phyloP scores from a whole-genome alignment of 2,797 vertebrate species.

The Furcifer pardalis region DNA sequence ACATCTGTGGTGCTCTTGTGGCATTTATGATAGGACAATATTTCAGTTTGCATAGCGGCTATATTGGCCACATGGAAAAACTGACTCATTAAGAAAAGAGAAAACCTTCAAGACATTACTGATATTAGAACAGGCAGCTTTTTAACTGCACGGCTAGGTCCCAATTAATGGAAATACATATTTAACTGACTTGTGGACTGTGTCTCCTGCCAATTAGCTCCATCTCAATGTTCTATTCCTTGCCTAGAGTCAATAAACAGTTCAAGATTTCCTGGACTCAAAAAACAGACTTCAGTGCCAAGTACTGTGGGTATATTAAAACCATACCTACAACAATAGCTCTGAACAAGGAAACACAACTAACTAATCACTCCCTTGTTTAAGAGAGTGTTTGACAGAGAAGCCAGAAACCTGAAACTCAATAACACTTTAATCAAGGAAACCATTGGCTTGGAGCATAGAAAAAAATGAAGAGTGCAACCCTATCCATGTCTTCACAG shows the following conservation, averaged over 20 bases:
- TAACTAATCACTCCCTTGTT: constrained; percentile 70
- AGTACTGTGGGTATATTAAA: constrained; percentile 76
- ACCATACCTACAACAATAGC: constrained; percentile 76
- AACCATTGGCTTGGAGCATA: constrained; percentile 68
- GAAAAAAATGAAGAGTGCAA: background rate
- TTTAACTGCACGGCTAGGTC: constrained; percentile 43
- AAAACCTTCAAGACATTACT: constrained; percentile 39
- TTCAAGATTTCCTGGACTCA: constrained; percentile 76
- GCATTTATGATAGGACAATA: constrained; percentile 36
- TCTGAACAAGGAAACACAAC: constrained; percentile 61
- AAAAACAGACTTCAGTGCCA: constrained; percentile 68
- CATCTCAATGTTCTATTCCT: constrained; percentile 72
- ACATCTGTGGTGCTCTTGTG: background rate
- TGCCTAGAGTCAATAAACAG: constrained; percentile 76
- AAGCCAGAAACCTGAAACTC: constrained; percentile 53
- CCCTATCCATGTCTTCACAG: background rate
- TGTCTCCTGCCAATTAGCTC: constrained; percentile 70
- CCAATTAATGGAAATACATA: constrained; percentile 73
- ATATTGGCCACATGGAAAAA: constrained; percentile 27
- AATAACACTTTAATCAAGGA: constrained; percentile 68
- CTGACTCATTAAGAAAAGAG: constrained; percentile 25
- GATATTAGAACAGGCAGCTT: constrained; percentile 28
- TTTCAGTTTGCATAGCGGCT: constrained; percentile 29
- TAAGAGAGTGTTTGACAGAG: constrained; percentile 60
- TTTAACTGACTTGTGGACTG: constrained; percentile 68